A percentile compares a stretch with the other conserved stretches of the same genome.
Evolutionary conservation across 1,140 invertebrate genomes (phyloP).

Genomic region (Drosophila seguyi): DNA sequence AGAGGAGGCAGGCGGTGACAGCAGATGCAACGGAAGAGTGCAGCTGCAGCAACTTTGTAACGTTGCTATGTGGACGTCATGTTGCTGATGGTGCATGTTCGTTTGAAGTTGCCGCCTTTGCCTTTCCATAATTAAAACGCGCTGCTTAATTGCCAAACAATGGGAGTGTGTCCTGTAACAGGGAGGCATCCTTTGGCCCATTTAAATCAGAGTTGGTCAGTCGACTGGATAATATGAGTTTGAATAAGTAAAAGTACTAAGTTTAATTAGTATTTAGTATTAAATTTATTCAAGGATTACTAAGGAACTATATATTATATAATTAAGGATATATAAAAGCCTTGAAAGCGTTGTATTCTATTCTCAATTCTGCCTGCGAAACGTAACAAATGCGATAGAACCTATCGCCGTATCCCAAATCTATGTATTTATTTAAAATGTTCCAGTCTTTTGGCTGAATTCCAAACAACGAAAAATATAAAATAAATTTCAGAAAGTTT

Average conservation of each 20-base stretch:
- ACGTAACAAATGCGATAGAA: constrained; percentile 4
- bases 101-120: constrained; percentile 55
- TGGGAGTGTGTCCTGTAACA: constrained; percentile 24
- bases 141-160: constrained; percentile 82
- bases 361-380: constrained; percentile 18
- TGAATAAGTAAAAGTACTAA: constrained; percentile 2
- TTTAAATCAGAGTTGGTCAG: constrained; percentile 54
- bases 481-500: constrained; percentile 59
- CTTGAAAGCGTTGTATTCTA: neutral
- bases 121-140: constrained; percentile 79
- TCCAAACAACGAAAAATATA: constrained; percentile 40
- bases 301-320: neutral
- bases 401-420: constrained; percentile 1
- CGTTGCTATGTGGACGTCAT: constrained; percentile 33
- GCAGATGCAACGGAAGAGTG: constrained; percentile 36
- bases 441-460: constrained; percentile 63
- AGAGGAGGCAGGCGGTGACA: constrained; percentile 24
- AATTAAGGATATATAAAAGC: neutral
- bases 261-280: neutral
- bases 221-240: constrained; percentile 33
- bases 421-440: constrained; percentile 74
- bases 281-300: neutral
- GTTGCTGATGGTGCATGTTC: constrained; percentile 53
- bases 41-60: constrained; percentile 47
- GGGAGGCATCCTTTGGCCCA: constrained; percentile 1